Evolutionary conservation across 2,113 vertebrate species (phyloP), one percentile per base, ranked within the genome.

Genomic region (Mastomys natalensis): DNA sequence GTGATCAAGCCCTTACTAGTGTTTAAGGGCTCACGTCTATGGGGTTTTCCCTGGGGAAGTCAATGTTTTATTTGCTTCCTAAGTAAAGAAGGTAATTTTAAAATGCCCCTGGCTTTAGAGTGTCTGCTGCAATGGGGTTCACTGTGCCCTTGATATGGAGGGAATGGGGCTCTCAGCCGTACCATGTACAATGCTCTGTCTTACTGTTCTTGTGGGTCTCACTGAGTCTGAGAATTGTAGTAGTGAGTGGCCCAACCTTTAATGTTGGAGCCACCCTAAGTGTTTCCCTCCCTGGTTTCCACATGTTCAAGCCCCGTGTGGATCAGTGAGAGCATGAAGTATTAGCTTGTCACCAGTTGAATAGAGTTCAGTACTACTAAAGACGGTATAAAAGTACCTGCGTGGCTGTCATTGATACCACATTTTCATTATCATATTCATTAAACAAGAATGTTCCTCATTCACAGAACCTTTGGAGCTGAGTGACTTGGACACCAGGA

Each of bases 181-280:
- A 34, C 37, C 13, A 3, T 8, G 15, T 7, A 0, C 0, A 12
- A 13, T 37, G 26, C 13, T 51, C 55, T 17, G 2, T 43, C 76
- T 34, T 72, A 22, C 58, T 1, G 11, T 66, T 24, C 48, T 55
- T 8, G 0, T 3, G 45, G 19, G 45, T 70, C 82, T 22, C 45
- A 22, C 1, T 6, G 60, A 31, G 22, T 16, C 7, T 4, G 26
- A 0, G 0, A 4, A 51, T 26, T 34, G 31, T 37, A 17, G 31
- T 43, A 43, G 11, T 10, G 22, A 51, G 17, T 37, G 40, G 66
- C 58, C 53, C 55, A 37, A 2, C 4, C 45, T 55, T 51, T 43
- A 53, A 3, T 3, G 6, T 62, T n/a, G 37, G 45, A 22, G 45
- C 29, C 10, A 29, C 40, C 53, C 60, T 22, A 17, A 66, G 26